Percentiles rank a stretch among this genome's conserved stretches.
Conservation (phyloP, 2,113 vertebrate species). For the Peromyscus polionotus region DNA sequence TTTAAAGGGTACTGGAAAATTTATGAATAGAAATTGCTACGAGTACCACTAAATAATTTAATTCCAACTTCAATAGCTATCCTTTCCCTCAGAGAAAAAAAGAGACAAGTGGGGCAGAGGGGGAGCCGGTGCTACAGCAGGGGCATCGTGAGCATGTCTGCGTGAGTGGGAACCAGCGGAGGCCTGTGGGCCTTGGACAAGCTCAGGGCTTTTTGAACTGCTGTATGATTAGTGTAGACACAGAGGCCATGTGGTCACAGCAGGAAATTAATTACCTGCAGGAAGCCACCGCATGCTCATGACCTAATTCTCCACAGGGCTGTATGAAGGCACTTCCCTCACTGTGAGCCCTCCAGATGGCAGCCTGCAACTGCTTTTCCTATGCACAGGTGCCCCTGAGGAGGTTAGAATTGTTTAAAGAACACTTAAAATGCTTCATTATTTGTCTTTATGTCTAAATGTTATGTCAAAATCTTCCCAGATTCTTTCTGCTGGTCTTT, state of each 20-base stretch:
- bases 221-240: constrained; percentile 43
- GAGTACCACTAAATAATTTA: constrained; percentile 46
- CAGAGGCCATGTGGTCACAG: constrained; percentile 77
- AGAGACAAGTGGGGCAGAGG: background rate
- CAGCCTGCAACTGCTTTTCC: constrained; percentile 42
- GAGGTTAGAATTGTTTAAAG: constrained; percentile 3
- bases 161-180: constrained; percentile 6
- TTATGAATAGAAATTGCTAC: constrained; percentile 44
- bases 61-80: constrained; percentile 8
- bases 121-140: background rate
- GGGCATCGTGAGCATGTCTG: background rate
- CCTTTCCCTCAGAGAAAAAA: background rate
- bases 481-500: background rate
- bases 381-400: background rate
- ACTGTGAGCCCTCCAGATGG: constrained; percentile 65
- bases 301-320: constrained; percentile 70
- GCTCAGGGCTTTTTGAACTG: constrained; percentile 43
- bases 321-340: background rate
- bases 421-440: constrained; percentile 7
- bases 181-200: constrained; percentile 14
- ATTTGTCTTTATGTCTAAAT: background rate
- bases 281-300: constrained; percentile 64
- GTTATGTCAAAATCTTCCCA: constrained; percentile 27
- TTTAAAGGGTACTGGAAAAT: constrained; percentile 57
- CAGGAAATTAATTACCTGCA: constrained; percentile 74